Base-by-base conservation (phyloP, 2,113 vertebrate species). In the Camelus dromedarius region DNA sequence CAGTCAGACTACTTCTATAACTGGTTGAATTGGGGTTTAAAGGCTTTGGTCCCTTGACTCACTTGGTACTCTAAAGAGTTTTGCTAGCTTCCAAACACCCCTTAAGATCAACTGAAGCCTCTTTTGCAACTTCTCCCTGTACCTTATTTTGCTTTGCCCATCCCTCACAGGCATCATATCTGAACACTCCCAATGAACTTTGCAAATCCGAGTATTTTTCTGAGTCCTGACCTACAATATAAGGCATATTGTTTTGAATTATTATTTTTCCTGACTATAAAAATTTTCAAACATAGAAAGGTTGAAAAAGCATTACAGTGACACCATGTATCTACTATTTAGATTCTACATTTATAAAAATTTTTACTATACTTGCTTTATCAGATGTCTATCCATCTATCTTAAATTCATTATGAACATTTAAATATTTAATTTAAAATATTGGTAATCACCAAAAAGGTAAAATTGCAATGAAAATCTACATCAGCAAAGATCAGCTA, bases 341-440 rank as follows among this genome's bases (percentile, higher is more conserved):
- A 70, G 42, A 38, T n/a, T 60, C 32, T 85, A 52, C 32, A 62
- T 54, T 30, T 58, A 56, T 4, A 62, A 42, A 42, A 42, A 42
- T 42, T 93, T 89, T 84, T 84, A 77, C 7, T 76, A 15, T 52
- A 54, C 26, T 38, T 86, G 22, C 30, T 95, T 77, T 62, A 60
- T 35, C 14, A 26, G 5, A 30, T 64, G 6, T 32, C 16, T 54
- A 70, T 70, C 46, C 16, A 62, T 62, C 24, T 84, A 52, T 58
- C 26, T 91, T 93, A 42, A 66, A 46, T 67, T 79, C n/a, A 16
- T 46, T 67, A 18, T 84, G 20, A 89, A 73, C 12, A 90, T 32
- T 35, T 52, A 12, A 91, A 73, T 86, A 28, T 75, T 88, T 81
- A 56, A 64, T 85, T 90, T 50, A 67, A 96, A 73, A 67, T 69